Percentiles rank a stretch among this genome's conserved stretches.
Evolutionary conservation across 2,113 vertebrate genomes (phyloP).

Genomic region (Philantomba maxwellii): DNA sequence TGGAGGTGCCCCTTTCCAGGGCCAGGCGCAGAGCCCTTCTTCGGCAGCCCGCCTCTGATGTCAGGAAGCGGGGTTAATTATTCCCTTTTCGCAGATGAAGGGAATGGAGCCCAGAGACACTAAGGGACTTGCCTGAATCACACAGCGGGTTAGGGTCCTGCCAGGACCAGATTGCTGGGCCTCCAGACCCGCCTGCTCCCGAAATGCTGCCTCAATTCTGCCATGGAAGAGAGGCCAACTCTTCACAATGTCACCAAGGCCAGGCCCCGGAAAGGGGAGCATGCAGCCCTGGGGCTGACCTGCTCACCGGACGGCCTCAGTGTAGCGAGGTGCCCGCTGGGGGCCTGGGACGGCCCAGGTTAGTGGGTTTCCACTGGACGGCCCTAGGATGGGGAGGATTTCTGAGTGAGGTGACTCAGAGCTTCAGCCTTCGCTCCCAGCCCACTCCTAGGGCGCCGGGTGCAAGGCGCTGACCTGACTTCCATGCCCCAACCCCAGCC

Average conservation of each 20-base stretch:
- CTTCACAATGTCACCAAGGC: not conserved
- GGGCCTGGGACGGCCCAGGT: not conserved
- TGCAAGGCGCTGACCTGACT: not conserved
- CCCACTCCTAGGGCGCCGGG: not conserved
- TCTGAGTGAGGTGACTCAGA: not conserved
- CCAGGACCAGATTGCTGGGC: too few relatives aligned
- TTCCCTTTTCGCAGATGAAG: not conserved
- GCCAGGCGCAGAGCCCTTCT: too few relatives aligned
- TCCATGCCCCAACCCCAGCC: not conserved
- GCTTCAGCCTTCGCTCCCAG: not conserved
- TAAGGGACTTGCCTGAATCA: too few relatives aligned
- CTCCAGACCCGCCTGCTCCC: not conserved
- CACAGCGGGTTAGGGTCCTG: not conserved
- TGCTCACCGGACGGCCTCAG: not conserved
- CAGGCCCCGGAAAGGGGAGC: rapidly evolving
- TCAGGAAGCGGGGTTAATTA: too few relatives aligned
- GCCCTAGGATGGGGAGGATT: too few relatives aligned
- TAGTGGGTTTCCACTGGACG: not conserved
- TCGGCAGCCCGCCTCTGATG: too few relatives aligned
- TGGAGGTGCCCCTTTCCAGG: not conserved
- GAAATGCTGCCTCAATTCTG: not conserved
- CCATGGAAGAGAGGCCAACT: not conserved
- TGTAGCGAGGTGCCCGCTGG: not conserved
- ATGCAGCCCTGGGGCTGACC: not conserved
- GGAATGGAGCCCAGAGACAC: not conserved